Base-by-base conservation (phyloP, 2,888 invertebrate species). In the Papilio gigon region DNA sequence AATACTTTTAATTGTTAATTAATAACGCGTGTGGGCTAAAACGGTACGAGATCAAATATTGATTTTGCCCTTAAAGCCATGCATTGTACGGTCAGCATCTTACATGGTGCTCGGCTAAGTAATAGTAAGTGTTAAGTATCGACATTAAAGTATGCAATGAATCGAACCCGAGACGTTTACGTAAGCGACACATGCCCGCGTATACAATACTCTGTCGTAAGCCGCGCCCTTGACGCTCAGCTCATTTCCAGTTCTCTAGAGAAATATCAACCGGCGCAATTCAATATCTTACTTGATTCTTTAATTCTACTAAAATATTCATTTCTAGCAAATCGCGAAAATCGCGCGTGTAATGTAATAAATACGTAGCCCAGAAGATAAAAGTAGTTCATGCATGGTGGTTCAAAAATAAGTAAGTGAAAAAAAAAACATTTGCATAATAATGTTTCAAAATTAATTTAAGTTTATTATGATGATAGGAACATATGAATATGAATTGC, bases 211-310 rank as follows among this genome's bases (percentile, higher is more conserved):
- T 22, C 12, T 35, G 33, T 25, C 12, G 20, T 6, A 20, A 22
- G 22, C 8, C 6, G 8, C 30, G 59, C 22, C 59, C 59, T 59
- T 59, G 59, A 37, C 20, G 35, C 20, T 20, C 22, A 22, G 22
- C 59, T 59, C 6, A 14, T 37, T 59, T 59, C 59, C 35, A 59
- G 59, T 59, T 59, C 59, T 17, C 59, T 35, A 59, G 59, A 59
- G 59, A 59, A 58, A 59, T 59, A 59, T 35, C 59, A 22, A 35
- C 14, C 59, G 14, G 12, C 17, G 20, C 20, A 17, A 17, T 14
- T 56, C 30, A 3, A 56, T 17, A 6, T 27, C n/a, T 53, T 14
- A 4, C 8, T 17, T 27, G 4, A 1, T 56, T 30, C 17, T 56
- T 56, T 56, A 30, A 56, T 30, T 27, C 8, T 9, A 50, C 27